Conservation (phyloP, 2,888 invertebrate genomes). For the Oscheius sp. region DNA sequence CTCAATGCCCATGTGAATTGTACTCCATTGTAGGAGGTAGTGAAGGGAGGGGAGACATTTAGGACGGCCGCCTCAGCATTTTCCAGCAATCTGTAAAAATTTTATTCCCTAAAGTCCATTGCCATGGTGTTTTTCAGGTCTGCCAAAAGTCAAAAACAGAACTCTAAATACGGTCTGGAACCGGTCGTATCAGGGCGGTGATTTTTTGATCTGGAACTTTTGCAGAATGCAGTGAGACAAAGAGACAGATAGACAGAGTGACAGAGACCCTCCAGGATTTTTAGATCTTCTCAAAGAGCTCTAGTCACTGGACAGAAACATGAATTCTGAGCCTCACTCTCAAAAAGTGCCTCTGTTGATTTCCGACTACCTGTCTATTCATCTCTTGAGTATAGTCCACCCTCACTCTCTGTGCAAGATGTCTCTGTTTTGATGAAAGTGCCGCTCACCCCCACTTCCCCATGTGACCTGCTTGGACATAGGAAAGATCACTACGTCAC, state of each 20-base stretch:
- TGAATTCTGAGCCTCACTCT: too few relatives aligned
- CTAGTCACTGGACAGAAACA: not conserved
- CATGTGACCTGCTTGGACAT: slow-evolving; percentile 30
- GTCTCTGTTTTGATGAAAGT: slow-evolving; percentile 7
- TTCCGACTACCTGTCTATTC: too few relatives aligned
- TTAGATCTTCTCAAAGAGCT: not conserved
- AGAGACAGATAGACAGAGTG: too few relatives aligned
- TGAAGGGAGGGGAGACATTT: slow-evolving; percentile 70
- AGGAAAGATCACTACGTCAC: slow-evolving; percentile 29
- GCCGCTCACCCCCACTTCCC: not conserved
- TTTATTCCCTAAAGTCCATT: not conserved
- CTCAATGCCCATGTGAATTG: slow-evolving; percentile 71
- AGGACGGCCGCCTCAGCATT: slow-evolving; percentile 65
- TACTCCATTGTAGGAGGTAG: slow-evolving; percentile 70
- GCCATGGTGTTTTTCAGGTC: too few relatives aligned
- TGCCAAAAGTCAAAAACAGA: too few relatives aligned
- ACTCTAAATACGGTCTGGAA: too few relatives aligned
- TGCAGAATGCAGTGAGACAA: too few relatives aligned
- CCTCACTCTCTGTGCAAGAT: not conserved
- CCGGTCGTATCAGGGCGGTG: too few relatives aligned
- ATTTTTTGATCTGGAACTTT: too few relatives aligned
- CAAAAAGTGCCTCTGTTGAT: too few relatives aligned
- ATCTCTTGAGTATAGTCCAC: too few relatives aligned
- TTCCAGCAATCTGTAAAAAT: slow-evolving; percentile 61
- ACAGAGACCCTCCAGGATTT: not conserved